Evolutionary conservation across 2,113 vertebrate species (phyloP).

Genomic region (Shinisaurus crocodilurus): DNA sequence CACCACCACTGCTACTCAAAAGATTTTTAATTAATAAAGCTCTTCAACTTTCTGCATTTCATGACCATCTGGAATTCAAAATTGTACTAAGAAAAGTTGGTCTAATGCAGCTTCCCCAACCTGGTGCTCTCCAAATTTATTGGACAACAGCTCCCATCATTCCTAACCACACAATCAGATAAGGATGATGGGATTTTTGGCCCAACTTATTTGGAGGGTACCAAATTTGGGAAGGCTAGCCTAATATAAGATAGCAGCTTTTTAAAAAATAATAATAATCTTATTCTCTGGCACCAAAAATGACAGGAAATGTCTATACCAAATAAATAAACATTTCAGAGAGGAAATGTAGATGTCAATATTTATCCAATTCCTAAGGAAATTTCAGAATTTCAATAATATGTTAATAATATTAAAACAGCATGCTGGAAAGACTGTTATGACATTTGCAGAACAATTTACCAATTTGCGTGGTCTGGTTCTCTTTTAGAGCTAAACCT

Average conservation of each 20-base stretch:
- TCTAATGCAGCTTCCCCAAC: too few relatives aligned
- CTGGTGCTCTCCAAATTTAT: too few relatives aligned
- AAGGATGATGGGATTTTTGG: too few relatives aligned
- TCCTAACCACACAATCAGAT: too few relatives aligned
- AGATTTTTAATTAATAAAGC: not conserved
- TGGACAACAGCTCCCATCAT: too few relatives aligned
- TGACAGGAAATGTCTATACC: not conserved
- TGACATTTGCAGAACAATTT: conserved; percentile 30
- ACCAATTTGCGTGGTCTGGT: not conserved
- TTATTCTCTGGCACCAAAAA: not conserved
- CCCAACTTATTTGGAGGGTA: too few relatives aligned
- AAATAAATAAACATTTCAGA: not conserved
- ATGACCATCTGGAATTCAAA: too few relatives aligned
- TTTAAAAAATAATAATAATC: too few relatives aligned
- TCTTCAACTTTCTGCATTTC: not conserved
- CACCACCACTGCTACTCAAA: not conserved
- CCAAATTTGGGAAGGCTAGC: not conserved
- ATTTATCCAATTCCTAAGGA: conserved; percentile 12
- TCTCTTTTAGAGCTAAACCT: conserved; percentile 18
- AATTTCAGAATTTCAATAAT: conserved; percentile 23
- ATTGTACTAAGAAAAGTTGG: not conserved
- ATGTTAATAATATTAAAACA: conserved; percentile 26
- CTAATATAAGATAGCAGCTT: not conserved
- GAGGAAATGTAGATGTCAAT: not conserved
- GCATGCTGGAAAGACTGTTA: conserved; percentile 5